Conservation (phyloP, 2,113 vertebrate species). For the Rattus norvegicus region GRCr8 NC_086022.1:28500501-28501000, state of each 20-base stretch:
- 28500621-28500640: background rate
- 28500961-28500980: background rate
- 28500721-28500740: background rate
- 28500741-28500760: background rate
- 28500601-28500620: background rate
- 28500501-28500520: background rate
- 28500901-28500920: background rate
- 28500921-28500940: background rate
- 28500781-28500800: constrained; percentile 9
- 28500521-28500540: background rate
- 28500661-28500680: background rate
- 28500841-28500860: background rate
- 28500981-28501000: background rate
- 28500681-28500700: background rate
- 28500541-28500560: background rate
- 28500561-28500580: background rate
- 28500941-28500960: background rate
- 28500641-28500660: background rate
- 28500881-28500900: background rate
- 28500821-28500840: background rate
- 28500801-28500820: background rate
- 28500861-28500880: background rate
- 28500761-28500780: background rate
- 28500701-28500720: background rate
- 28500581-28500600: background rate